These are phyloP conservation scores for Oryzias celebensis DNA, from an alignment of 2,113 vertebrate species.

Conservation along the genomic window DNA sequence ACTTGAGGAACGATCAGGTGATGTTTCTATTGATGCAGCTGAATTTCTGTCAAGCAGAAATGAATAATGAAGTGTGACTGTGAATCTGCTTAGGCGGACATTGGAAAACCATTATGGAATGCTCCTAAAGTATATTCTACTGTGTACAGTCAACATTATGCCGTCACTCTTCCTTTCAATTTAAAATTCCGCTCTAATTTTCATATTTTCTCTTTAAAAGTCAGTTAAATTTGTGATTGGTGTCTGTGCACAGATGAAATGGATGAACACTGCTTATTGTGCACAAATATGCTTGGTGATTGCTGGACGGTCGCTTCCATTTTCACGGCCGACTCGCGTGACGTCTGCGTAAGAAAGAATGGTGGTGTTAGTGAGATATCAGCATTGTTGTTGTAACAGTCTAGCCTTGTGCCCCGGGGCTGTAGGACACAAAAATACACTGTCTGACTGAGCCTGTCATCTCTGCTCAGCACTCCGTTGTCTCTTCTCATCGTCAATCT, in stretches of 20 bases:
- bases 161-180: too few species aligned
- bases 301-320: conserved; percentile 34
- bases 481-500: conserved; percentile 62
- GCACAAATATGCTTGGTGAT: conserved; percentile 45
- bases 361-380: conserved; percentile 63
- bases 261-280: not conserved
- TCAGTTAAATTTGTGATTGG: too few species aligned
- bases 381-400: conserved; percentile 72
- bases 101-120: too few species aligned
- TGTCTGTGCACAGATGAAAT: not conserved
- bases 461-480: conserved; percentile 42
- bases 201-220: too few species aligned
- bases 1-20: too few species aligned
- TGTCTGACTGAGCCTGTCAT: conserved; percentile 62
- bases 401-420: conserved; percentile 69
- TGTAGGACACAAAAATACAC: conserved; percentile 71
- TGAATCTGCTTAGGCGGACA: too few species aligned
- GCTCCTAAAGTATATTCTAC: too few species aligned
- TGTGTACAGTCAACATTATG: too few species aligned
- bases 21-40: too few species aligned
- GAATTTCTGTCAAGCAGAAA: too few species aligned
- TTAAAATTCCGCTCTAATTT: too few species aligned
- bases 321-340: conserved; percentile 54
- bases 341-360: conserved; percentile 33
- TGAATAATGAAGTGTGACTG: too few species aligned